These are phyloP conservation scores for Eupleurogrammus muticus DNA, from an alignment of 2,797 vertebrate genomes.

Conservation along the genomic window DNA sequence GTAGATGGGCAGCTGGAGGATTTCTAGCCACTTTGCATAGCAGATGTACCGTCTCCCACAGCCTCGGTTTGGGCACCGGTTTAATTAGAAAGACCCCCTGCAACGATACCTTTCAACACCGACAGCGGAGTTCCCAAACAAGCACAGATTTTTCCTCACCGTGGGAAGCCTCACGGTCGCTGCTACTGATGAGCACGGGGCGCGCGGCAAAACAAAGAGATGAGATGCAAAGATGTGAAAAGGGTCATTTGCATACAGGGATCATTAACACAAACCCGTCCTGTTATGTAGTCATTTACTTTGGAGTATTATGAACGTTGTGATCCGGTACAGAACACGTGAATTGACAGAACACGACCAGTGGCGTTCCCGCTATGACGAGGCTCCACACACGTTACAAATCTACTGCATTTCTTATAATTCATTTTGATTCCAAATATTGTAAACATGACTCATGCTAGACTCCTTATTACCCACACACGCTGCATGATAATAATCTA, in stretches of 20 bases:
- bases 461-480: background rate
- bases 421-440: background rate
- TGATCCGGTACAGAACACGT: conserved; percentile 36
- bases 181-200: conserved; percentile 62
- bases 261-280: conserved; percentile 70
- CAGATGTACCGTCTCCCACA: conserved; percentile 75
- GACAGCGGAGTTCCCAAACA: conserved; percentile 73
- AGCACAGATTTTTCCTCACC: conserved; percentile 65
- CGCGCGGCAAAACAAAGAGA: conserved; percentile 60
- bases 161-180: conserved; percentile 71
- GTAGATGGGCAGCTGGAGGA: conserved; percentile 79
- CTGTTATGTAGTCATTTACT: conserved; percentile 54
- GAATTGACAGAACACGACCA: conserved; percentile 31
- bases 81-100: conserved; percentile 86
- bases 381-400: background rate
- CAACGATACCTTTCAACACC: conserved; percentile 75
- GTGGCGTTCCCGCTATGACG: no score
- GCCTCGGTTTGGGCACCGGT: conserved; percentile 74
- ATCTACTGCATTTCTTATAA: no score
- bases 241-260: conserved; percentile 68
- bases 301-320: conserved; percentile 46
- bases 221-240: conserved; percentile 55
- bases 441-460: background rate
- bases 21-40: conserved; percentile 71
- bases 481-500: background rate